These are phyloP conservation scores for Anhinga anhinga DNA, from an alignment of 2,113 vertebrate species.

Conservation along the genomic window DNA sequence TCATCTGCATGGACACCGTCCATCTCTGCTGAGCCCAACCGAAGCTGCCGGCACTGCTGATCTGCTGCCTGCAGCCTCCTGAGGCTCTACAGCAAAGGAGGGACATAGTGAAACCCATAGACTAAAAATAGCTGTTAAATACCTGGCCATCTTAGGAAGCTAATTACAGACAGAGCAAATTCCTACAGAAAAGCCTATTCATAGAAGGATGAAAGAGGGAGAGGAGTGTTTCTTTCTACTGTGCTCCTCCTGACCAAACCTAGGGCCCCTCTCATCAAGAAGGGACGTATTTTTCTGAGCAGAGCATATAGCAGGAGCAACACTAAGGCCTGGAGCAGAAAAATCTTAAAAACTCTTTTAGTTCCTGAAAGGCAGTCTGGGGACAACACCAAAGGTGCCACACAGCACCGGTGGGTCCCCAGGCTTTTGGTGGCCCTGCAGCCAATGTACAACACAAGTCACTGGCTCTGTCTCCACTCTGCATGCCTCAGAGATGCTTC, in stretches of 20 bases:
- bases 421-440: not conserved
- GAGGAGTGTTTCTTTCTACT: not conserved
- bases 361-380: not conserved
- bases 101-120: fast-evolving
- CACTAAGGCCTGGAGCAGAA: not conserved
- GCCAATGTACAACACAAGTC: not conserved
- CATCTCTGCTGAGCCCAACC: not conserved
- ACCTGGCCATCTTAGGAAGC: not conserved
- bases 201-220: not conserved
- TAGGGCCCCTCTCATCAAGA: not conserved
- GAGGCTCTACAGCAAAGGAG: not conserved
- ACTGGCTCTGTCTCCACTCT: not conserved
- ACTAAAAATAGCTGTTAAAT: not conserved
- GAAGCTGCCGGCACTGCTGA: not conserved
- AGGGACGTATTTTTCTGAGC: not conserved
- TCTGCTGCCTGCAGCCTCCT: not conserved
- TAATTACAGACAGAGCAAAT: not conserved
- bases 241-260: not conserved
- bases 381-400: not conserved
- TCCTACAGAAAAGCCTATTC: not conserved
- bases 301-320: not conserved
- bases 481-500: not conserved
- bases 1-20: not conserved
- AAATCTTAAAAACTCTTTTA: not conserved
- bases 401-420: not conserved